phyloP scores from a whole-genome alignment of 2,797 vertebrate genomes.

The Helicolenus hilgendorfi region DNA sequence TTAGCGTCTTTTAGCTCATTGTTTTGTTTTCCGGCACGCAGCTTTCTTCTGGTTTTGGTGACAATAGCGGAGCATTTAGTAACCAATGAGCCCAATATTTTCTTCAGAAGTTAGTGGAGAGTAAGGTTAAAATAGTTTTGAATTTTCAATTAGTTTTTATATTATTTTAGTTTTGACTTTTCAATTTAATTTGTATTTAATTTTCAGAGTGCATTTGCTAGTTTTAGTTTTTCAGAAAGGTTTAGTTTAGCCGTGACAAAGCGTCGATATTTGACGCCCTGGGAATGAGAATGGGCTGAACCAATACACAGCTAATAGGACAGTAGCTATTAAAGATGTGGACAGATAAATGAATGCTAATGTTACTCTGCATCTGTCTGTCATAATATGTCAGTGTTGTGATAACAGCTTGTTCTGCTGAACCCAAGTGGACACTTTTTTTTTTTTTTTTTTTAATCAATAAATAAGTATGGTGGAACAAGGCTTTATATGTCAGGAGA shows the following conservation, averaged over 20 bases:
- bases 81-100: neutral
- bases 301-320: no score
- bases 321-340: neutral
- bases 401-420: neutral
- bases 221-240: no score
- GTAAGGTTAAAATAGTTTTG: no score
- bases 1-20: no score
- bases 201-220: no score
- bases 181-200: accelerated
- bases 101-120: neutral
- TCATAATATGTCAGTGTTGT: neutral
- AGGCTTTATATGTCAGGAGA: neutral
- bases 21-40: no score
- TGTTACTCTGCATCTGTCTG: neutral
- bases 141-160: no score
- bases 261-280: no score
- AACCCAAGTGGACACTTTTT: neutral
- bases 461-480: neutral
- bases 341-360: neutral
- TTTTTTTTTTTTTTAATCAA: neutral
- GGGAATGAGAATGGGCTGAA: no score
- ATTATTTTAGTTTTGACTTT: no score
- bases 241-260: no score
- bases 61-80: neutral
- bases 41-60: accelerated